phyloP scores from a whole-genome alignment of 2,113 vertebrate genomes.

The Paralichthys olivaceus region DNA sequence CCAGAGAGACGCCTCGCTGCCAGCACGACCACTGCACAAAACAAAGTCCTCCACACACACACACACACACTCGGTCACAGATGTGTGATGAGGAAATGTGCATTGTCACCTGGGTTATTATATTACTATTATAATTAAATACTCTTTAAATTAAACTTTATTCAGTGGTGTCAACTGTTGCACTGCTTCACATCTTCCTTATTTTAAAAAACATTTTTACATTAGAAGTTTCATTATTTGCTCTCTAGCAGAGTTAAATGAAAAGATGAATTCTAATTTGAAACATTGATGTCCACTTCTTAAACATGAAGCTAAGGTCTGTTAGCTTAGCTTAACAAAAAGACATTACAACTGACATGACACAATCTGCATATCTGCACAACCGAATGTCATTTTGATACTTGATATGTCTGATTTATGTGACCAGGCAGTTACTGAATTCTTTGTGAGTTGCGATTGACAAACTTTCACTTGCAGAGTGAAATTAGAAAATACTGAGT shows the following conservation, averaged over 20 bases:
- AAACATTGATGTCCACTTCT: too few species aligned
- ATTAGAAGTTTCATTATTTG: neutral
- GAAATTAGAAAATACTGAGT: too few species aligned
- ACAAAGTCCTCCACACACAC: constrained; percentile 33
- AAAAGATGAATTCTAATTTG: too few species aligned
- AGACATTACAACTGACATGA: neutral
- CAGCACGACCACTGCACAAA: constrained; percentile 25
- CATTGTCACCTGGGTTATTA: neutral
- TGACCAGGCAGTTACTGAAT: too few species aligned
- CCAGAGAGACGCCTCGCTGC: constrained; percentile 70
- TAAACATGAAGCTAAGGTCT: too few species aligned
- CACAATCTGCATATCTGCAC: neutral
- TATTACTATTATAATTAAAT: neutral
- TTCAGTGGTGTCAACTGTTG: neutral
- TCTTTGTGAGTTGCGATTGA: neutral
- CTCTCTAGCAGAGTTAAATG: neutral
- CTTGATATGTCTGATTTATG: too few species aligned
- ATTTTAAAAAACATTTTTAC: neutral
- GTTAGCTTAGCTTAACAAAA: constrained; percentile 7
- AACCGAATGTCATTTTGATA: too few species aligned
- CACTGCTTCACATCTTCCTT: neutral
- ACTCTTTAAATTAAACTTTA: neutral
- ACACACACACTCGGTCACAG: constrained; percentile 23
- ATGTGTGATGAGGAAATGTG: neutral
- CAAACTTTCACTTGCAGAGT: neutral